These are phyloP conservation scores for Morus bassanus DNA, from an alignment of 2,797 vertebrate genomes.

Conservation along the genomic window DNA sequence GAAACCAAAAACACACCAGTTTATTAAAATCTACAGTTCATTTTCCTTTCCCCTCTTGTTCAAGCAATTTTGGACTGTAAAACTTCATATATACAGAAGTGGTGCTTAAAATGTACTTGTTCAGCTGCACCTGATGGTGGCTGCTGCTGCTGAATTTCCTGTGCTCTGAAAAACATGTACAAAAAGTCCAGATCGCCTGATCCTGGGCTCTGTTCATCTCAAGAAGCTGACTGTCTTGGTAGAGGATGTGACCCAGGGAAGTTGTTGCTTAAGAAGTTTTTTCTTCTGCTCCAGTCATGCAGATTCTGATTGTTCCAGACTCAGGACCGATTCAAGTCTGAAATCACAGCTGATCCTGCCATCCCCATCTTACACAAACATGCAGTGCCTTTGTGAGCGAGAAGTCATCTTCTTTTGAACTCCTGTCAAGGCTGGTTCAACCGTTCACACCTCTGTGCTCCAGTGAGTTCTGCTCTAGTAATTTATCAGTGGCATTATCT, in stretches of 20 bases:
- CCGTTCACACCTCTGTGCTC: neutral
- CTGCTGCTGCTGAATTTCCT: neutral
- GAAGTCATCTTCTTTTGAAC: neutral
- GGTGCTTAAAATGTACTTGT: neutral
- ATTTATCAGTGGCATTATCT: neutral
- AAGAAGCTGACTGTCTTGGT: neutral
- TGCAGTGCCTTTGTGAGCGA: neutral
- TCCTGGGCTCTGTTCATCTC: neutral
- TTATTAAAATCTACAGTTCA: neutral
- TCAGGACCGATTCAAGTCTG: neutral
- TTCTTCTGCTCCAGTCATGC: neutral
- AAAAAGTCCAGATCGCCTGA: rapidly evolving
- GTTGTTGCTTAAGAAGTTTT: neutral
- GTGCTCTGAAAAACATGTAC: neutral
- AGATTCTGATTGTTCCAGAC: neutral
- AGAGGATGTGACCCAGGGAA: neutral
- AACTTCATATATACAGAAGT: neutral
- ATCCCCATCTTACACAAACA: neutral
- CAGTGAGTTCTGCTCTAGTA: neutral
- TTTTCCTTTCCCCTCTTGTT: neutral
- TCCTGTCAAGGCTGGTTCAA: neutral
- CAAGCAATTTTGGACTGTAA: neutral
- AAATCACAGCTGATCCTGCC: neutral
- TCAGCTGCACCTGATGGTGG: neutral
- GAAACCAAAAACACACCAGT: neutral